Base-by-base conservation (phyloP, 2,797 vertebrate species). In the Cyclura pinguis region DNA sequence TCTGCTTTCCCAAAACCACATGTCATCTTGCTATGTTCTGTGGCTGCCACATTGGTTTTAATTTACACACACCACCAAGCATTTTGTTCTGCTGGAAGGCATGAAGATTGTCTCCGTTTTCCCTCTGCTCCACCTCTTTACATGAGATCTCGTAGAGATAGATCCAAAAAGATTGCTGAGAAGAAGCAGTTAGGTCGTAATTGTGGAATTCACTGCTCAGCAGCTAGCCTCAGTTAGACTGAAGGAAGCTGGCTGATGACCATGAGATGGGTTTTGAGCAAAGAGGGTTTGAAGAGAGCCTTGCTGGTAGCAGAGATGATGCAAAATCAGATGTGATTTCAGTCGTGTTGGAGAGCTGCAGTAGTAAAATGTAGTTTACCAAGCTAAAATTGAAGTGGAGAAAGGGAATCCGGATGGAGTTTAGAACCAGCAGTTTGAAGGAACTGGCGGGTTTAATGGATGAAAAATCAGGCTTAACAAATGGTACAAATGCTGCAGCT, bases 161-260 rank as follows among this genome's bases (percentile, higher is more conserved):
- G 76, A 8, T 35, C 22, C 18, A 50, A 57, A 50, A 84, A 69
- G 38, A 67, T 22, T 29, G 57, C 88, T 32, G n/a, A 1, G 6
- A 69, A 8, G 57, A 69, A 57, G 16, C 20, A 0, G 3, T 18
- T 74, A 0, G 14, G 10, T 22, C n/a, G 1, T 6, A 12, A 0
- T 42, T 76, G 27, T 12, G 87, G 62, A 73, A 35, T 67, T 24
- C 32, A 47, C 69, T 87, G 0, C 18, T 42, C 77, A 27, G 6
- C 42, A 29, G 59, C 29, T 3, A 47, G 81, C 47, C 12, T 85
- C 50, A 1, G 59, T 91, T 29, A 35, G 72, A 74, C n/a, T 35
- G 32, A 14, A 74, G 72, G n/a, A 74, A 18, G 72, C n/a, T n/a
- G 8, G 27, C 9, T 69, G 64, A 42, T 18, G 87, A 69, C 69